These are phyloP conservation scores for Lonchura striata DNA, from an alignment of 2,113 vertebrate species.

Conservation along the genomic window DNA sequence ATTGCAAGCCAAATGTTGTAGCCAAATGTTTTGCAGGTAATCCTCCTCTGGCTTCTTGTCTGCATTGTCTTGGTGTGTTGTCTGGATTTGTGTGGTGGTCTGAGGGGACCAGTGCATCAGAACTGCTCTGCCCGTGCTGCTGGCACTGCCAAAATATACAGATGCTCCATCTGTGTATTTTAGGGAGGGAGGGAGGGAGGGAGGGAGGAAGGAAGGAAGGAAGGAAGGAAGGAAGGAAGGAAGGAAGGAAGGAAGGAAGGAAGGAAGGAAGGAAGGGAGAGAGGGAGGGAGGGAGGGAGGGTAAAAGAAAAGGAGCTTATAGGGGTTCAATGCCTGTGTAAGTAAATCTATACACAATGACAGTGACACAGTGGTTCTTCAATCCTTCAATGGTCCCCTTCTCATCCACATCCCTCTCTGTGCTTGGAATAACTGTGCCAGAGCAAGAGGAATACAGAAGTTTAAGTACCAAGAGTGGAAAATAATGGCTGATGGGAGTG, in stretches of 20 bases:
- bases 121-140: background rate
- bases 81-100: background rate
- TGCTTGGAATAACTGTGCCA: background rate
- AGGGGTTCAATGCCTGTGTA: background rate
- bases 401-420: background rate
- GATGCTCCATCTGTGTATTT: background rate
- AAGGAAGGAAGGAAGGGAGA: rapidly evolving
- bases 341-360: background rate
- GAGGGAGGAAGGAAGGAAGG: no score
- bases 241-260: no score
- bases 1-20: background rate
- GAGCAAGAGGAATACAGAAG: background rate
- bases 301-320: background rate
- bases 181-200: background rate
- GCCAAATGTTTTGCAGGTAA: background rate
- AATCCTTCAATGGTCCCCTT: background rate
- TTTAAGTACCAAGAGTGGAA: background rate
- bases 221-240: no score
- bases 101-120: background rate
- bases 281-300: rapidly evolving
- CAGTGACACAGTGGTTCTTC: background rate
- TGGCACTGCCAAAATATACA: background rate
- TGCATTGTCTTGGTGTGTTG: background rate
- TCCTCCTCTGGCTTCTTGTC: background rate
- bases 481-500: background rate